phyloP scores from a whole-genome alignment of 2,113 vertebrate species.

The Hemiscyllium ocellatum region DNA sequence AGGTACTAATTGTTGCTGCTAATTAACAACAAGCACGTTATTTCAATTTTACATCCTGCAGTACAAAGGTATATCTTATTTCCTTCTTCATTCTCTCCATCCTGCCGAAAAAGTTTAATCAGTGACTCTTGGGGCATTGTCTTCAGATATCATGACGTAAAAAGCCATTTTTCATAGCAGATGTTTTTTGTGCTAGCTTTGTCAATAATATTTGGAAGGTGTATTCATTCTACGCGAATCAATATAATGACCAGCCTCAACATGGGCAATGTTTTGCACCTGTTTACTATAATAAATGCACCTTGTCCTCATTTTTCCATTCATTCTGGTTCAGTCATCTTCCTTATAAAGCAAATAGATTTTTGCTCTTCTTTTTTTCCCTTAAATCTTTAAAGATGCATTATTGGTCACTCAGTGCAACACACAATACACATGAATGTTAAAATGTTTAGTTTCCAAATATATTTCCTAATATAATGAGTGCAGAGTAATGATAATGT shows the following conservation, averaged over 20 bases:
- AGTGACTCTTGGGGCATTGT: background rate
- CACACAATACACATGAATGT: background rate
- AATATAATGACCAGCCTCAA: background rate
- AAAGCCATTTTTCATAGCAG: background rate
- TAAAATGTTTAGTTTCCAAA: background rate
- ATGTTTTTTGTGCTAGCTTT: background rate
- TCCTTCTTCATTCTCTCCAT: background rate
- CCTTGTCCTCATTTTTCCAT: background rate
- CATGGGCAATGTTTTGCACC: background rate
- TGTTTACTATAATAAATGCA: background rate
- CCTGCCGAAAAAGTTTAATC: no score
- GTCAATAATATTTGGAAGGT: background rate
- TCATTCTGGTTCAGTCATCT: background rate
- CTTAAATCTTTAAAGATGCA: background rate
- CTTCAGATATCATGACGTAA: background rate
- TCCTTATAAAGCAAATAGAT: background rate
- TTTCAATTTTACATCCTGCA: background rate
- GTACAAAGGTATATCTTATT: background rate
- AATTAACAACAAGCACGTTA: background rate
- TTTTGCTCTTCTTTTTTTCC: background rate
- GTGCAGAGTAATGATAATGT: slow-evolving; percentile 11
- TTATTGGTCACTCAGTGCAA: background rate
- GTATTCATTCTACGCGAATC: background rate
- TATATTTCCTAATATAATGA: background rate
- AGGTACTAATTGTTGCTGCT: background rate